phyloP scores from a whole-genome alignment of 2,888 invertebrate genomes.

The Dyspetes luteomarginatus region DNA sequence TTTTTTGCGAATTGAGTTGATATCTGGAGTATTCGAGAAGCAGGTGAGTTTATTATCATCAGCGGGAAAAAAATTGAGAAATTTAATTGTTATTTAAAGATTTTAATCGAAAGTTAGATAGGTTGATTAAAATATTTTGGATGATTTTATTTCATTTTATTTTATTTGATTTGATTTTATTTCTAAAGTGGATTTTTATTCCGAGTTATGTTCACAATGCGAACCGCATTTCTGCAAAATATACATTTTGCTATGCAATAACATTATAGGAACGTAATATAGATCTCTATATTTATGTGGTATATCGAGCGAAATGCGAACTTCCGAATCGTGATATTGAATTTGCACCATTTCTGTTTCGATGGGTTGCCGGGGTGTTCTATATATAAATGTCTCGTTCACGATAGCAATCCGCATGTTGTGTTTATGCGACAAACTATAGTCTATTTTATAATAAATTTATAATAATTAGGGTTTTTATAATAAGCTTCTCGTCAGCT shows the following conservation, averaged over 20 bases:
- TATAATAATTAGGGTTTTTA: too few species aligned
- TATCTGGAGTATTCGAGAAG: too few species aligned
- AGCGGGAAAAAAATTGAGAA: too few species aligned
- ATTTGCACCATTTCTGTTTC: conserved; percentile 82
- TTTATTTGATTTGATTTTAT: neutral
- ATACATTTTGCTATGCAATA: conserved; percentile 3
- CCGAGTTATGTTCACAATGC: neutral
- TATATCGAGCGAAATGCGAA: conserved; percentile 58
- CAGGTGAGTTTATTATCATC: too few species aligned
- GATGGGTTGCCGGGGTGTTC: conserved; percentile 73
- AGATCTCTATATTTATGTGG: neutral
- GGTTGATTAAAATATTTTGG: too few species aligned
- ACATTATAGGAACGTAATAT: conserved; percentile 15
- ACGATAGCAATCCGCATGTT: conserved; percentile 75
- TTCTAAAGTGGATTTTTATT: neutral
- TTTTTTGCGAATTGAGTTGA: too few species aligned
- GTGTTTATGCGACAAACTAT: conserved; percentile 66
- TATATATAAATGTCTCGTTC: neutral
- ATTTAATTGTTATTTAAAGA: too few species aligned
- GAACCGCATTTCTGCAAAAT: neutral
- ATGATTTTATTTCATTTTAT: too few species aligned
- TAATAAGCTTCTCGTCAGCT: too few species aligned
- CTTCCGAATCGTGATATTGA: conserved; percentile 81
- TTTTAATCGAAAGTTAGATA: too few species aligned
- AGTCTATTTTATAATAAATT: too few species aligned